Evolutionary conservation across 2,888 invertebrate genomes (phyloP).

Genomic region (Clunio marinus): DNA sequence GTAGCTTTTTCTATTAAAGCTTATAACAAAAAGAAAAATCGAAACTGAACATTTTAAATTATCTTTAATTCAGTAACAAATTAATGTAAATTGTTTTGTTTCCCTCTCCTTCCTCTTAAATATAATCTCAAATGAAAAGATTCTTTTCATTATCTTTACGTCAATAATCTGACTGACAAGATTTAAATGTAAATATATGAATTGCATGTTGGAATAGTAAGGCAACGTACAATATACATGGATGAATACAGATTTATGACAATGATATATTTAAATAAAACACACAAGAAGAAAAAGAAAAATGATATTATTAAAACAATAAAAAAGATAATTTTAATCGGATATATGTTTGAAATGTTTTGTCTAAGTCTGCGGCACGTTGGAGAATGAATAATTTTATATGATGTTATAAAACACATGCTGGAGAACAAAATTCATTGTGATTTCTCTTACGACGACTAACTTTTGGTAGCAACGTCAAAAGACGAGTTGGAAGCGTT

Average conservation of each 20-base stretch:
- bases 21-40: background rate
- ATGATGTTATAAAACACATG: slow-evolving; percentile 32
- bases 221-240: slow-evolving; percentile 1
- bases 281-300: too few species aligned
- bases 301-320: slow-evolving; percentile 21
- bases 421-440: background rate
- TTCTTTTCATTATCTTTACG: too few species aligned
- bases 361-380: background rate
- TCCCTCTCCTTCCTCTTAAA: too few species aligned
- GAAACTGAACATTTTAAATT: too few species aligned
- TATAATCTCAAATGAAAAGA: too few species aligned
- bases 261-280: slow-evolving; percentile 23
- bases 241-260: background rate
- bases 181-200: slow-evolving; percentile 10
- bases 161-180: background rate
- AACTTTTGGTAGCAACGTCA: background rate
- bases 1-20: background rate
- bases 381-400: slow-evolving; percentile 12
- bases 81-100: too few species aligned
- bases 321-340: slow-evolving; percentile 19
- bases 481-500: slow-evolving; percentile 7
- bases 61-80: too few species aligned
- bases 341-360: too few species aligned
- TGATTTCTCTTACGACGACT: too few species aligned
- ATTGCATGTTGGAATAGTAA: background rate